Conservation (phyloP, 37 sponge, comb jelly and placozoan species). For the Theonella swinhoei region DNA sequence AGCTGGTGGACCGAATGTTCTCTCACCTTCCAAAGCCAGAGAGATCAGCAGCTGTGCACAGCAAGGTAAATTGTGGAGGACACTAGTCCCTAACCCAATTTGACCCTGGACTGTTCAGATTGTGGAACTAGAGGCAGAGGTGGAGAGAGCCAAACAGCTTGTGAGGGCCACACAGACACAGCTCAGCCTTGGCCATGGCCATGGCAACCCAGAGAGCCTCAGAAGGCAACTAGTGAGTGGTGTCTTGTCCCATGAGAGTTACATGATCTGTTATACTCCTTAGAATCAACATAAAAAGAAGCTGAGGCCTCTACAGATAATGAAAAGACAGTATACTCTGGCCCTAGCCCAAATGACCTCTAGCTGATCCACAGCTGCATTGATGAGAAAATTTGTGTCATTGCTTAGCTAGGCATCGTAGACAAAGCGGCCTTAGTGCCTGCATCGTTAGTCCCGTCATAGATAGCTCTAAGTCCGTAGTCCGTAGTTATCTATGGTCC, state of each 20-base stretch:
- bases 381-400: no score
- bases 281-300: conserved; percentile 19
- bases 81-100: no score
- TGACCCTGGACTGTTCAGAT: no score
- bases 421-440: no score
- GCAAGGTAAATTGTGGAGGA: background rate
- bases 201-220: background rate
- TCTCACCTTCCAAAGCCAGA: background rate
- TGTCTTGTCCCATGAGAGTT: background rate
- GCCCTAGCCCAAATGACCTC: background rate
- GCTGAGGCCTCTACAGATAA: conserved; percentile 15
- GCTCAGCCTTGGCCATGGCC: background rate
- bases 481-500: no score
- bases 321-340: background rate
- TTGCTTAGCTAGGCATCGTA: no score
- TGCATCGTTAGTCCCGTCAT: no score
- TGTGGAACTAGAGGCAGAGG: background rate
- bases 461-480: no score
- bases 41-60: background rate
- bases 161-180: background rate
- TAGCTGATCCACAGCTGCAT: no score
- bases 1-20: background rate
- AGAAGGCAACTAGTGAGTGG: background rate
- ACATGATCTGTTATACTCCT: background rate
- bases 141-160: background rate